Evolutionary conservation across 2,888 invertebrate genomes (phyloP).

Genomic region (Hypomecis atomaria): DNA sequence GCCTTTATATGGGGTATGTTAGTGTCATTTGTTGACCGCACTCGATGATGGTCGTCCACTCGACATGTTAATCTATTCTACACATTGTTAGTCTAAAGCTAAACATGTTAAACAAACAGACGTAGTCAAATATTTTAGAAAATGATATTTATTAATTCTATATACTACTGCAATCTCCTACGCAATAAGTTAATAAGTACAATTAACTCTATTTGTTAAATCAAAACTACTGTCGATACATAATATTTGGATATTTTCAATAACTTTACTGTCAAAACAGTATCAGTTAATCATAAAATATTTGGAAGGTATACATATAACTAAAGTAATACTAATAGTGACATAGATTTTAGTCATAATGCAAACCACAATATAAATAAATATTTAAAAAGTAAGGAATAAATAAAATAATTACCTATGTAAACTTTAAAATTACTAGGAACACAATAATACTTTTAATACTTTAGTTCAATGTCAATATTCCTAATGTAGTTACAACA

Average conservation of each 20-base stretch:
- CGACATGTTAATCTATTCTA: constrained; percentile 80
- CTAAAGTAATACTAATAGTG: constrained; percentile 69
- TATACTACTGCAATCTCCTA: constrained; percentile 74
- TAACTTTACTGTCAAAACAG: constrained; percentile 64
- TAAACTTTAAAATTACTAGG: constrained; percentile 53
- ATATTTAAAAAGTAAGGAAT: constrained; percentile 61
- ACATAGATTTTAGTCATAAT: constrained; percentile 66
- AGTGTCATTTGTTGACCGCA: constrained; percentile 66
- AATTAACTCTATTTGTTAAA: constrained; percentile 80
- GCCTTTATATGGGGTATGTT: constrained; percentile 75
- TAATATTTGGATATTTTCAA: constrained; percentile 57
- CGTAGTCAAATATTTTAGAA: constrained; percentile 80
- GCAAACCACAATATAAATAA: constrained; percentile 71
- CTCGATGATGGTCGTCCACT: constrained; percentile 57
- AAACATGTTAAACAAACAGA: constrained; percentile 85
- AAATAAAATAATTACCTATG: constrained; percentile 57
- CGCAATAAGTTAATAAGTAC: constrained; percentile 76
- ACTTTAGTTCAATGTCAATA: constrained; percentile 48
- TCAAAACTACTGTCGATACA: constrained; percentile 70
- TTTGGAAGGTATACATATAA: constrained; percentile 65
- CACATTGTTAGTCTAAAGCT: constrained; percentile 82
- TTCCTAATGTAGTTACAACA: constrained; percentile 55
- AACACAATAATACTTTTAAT: constrained; percentile 61
- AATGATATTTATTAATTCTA: constrained; percentile 83
- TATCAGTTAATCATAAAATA: constrained; percentile 61